Evolutionary conservation across 2,797 vertebrate genomes (phyloP).

Genomic region (Sciurus vulgaris): DNA sequence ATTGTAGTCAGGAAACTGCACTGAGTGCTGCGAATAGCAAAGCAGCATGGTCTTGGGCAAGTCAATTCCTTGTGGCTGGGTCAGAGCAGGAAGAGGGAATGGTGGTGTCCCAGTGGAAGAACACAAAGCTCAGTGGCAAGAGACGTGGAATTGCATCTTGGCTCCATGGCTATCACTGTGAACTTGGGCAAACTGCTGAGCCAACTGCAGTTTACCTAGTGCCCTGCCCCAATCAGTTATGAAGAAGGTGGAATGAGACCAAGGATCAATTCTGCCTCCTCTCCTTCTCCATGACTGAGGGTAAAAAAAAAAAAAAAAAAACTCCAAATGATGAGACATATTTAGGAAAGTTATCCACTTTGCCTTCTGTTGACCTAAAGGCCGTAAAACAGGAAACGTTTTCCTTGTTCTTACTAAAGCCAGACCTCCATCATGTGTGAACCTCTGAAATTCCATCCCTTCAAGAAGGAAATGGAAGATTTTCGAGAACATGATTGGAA

Average conservation of each 20-base stretch:
- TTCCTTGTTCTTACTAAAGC: neutral
- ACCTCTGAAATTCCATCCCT: slow-evolving; percentile 7
- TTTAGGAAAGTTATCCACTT: neutral
- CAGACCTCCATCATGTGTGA: rapidly evolving
- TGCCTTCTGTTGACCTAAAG: neutral
- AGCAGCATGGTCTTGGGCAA: neutral
- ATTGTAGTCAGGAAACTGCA: slow-evolving; percentile 6
- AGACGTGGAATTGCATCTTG: neutral
- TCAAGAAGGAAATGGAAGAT: slow-evolving; percentile 64
- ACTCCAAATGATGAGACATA: neutral
- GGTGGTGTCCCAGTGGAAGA: neutral
- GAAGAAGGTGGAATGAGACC: neutral
- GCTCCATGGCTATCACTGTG: rapidly evolving
- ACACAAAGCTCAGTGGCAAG: neutral
- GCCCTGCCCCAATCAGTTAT: neutral
- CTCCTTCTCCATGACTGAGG: neutral
- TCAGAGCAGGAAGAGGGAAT: neutral
- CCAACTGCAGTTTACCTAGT: neutral
- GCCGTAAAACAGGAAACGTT: neutral
- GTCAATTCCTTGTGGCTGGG: slow-evolving; percentile 8
- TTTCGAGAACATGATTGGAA: neutral
- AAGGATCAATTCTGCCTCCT: neutral
- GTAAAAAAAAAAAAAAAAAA: no score
- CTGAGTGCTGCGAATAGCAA: neutral
- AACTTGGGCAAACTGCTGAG: neutral